A percentile compares a stretch with the other conserved stretches of the same genome.
Conservation (phyloP, 2,888 invertebrate species). For the Deroplatys truncata region DNA sequence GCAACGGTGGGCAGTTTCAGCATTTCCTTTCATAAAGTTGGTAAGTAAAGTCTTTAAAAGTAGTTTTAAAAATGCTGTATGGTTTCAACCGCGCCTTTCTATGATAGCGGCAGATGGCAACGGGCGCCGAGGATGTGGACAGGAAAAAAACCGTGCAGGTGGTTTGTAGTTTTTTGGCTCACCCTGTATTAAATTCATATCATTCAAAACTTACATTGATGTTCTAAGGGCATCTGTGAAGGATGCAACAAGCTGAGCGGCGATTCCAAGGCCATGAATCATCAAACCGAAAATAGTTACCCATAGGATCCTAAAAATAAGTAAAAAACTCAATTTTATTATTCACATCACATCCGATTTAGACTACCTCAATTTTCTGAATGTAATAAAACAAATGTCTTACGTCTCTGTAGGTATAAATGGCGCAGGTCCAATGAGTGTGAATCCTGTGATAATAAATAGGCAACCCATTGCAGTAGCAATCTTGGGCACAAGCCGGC, state of each 20-base stretch:
- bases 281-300: conserved; percentile 66
- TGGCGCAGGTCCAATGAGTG: conserved; percentile 76
- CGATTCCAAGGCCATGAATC: conserved; percentile 77
- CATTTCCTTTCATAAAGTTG: no score
- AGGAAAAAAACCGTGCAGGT: no score
- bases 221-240: conserved; percentile 80
- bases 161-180: no score
- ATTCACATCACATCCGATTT: neutral
- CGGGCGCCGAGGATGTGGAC: no score
- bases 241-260: conserved; percentile 79
- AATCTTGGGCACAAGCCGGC: conserved; percentile 40
- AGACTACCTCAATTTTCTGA: no score
- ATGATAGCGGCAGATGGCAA: no score
- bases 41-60: no score
- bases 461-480: conserved; percentile 64
- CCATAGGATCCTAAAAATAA: conserved; percentile 56
- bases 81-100: no score
- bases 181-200: neutral
- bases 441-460: conserved; percentile 63
- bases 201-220: conserved; percentile 61
- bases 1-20: no score
- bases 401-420: conserved; percentile 63
- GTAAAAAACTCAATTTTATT: neutral
- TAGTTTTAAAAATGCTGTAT: no score
- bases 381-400: conserved; percentile 33